Percentiles rank a stretch among this genome's conserved stretches.
phyloP scores from a whole-genome alignment of 2,888 invertebrate genomes.

The Bombylius major region DNA sequence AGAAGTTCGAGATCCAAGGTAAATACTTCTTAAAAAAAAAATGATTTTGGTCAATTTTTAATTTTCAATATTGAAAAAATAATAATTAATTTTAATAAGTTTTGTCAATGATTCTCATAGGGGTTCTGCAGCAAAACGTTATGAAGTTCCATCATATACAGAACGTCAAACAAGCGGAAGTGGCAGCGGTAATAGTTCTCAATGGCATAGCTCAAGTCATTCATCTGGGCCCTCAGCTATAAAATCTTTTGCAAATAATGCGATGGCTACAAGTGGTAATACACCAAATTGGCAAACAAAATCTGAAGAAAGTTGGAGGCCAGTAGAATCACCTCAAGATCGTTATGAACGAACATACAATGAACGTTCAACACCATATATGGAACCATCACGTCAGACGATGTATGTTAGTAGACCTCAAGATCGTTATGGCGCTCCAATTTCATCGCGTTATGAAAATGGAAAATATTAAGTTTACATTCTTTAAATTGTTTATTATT shows the following conservation, averaged over 20 bases:
- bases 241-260: constrained; percentile 32
- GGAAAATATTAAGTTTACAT: constrained; percentile 5
- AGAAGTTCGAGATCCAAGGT: constrained; percentile 7
- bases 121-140: constrained; percentile 24
- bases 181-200: constrained; percentile 18
- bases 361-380: constrained; percentile 29
- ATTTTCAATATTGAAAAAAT: not conserved
- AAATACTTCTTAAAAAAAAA: not conserved
- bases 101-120: not conserved
- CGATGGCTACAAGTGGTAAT: constrained; percentile 25
- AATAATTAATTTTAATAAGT: not conserved
- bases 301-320: constrained; percentile 28
- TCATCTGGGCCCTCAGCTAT: constrained; percentile 20
- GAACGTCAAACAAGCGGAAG: constrained; percentile 20
- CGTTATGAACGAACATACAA: constrained; percentile 36
- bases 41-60: not conserved
- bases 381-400: constrained; percentile 22
- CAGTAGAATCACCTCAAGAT: constrained; percentile 27
- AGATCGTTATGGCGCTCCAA: constrained; percentile 31
- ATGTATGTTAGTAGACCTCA: constrained; percentile 28
- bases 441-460: constrained; percentile 31
- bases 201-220: constrained; percentile 13
- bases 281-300: constrained; percentile 28
- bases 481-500: too few relatives aligned
- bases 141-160: constrained; percentile 23